Evolutionary conservation across 1,140 invertebrate genomes (phyloP).

Genomic region (Diplogasteroides magnus): DNA sequence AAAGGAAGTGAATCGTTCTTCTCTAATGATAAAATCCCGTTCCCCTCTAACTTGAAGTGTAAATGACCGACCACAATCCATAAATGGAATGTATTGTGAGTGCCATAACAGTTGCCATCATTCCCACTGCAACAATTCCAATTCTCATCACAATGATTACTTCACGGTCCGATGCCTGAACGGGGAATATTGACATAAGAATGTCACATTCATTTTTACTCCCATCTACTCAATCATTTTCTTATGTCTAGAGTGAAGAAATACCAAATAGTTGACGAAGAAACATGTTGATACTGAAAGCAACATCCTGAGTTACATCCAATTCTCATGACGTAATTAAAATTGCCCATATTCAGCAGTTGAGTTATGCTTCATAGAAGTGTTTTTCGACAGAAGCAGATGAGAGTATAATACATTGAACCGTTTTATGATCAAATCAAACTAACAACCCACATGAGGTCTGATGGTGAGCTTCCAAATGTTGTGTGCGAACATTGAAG

Average conservation of each 20-base stretch:
- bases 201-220: constrained; percentile 7
- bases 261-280: constrained; percentile 5
- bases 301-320: too few relatives aligned
- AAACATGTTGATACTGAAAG: neutral
- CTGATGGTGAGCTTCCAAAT: constrained; percentile 93
- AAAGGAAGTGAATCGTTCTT: neutral
- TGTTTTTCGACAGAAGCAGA: too few relatives aligned
- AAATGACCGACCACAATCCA: constrained; percentile 71
- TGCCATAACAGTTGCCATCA: constrained; percentile 83
- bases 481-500: constrained; percentile 95
- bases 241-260: neutral
- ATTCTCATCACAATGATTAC: constrained; percentile 95
- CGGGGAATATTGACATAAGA: constrained; percentile 11
- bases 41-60: neutral
- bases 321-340: too few relatives aligned
- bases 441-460: constrained; percentile 67
- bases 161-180: constrained; percentile 83
- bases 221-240: constrained; percentile 19
- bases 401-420: too few relatives aligned
- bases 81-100: constrained; percentile 93
- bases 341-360: too few relatives aligned
- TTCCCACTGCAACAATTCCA: constrained; percentile 84
- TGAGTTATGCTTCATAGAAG: too few relatives aligned
- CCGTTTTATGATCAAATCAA: constrained; percentile 17
- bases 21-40: neutral